Evolutionary conservation across 2,888 invertebrate species (phyloP).

Genomic region (Tricholauxania praeusta): DNA sequence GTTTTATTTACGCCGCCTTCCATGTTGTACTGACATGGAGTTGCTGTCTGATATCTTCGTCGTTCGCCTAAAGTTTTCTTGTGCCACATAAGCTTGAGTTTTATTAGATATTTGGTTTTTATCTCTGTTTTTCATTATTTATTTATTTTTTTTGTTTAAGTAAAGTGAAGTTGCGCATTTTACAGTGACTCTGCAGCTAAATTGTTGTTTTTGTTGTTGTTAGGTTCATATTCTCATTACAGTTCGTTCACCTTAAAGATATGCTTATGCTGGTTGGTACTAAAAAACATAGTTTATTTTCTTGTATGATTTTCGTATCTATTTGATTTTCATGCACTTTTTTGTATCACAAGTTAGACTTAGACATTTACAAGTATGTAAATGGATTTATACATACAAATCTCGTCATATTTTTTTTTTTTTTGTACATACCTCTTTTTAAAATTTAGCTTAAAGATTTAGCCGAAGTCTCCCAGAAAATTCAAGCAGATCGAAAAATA

Average conservation of each 20-base stretch:
- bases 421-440: no score
- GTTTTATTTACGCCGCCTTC: not conserved
- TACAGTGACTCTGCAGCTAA: slow-evolving; percentile 25
- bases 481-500: no score
- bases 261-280: slow-evolving; percentile 52
- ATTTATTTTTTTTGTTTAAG: slow-evolving; percentile 12
- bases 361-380: no score
- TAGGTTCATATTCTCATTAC: slow-evolving; percentile 64
- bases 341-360: slow-evolving; percentile 3
- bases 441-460: no score
- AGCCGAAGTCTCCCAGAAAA: no score
- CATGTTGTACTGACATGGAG: not conserved
- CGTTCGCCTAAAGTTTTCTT: slow-evolving; percentile 17
- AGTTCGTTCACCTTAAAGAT: slow-evolving; percentile 57
- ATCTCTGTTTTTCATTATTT: slow-evolving; percentile 5
- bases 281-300: slow-evolving; percentile 28
- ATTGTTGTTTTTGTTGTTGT: slow-evolving; percentile 38
- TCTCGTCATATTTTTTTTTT: no score
- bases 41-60: slow-evolving; percentile 24
- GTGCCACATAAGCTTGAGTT: slow-evolving; percentile 15
- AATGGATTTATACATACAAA: not conserved
- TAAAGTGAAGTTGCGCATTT: slow-evolving; percentile 34
- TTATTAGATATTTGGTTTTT: slow-evolving; percentile 7
- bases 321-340: not conserved
- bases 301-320: not conserved